Base-by-base conservation (phyloP, 2,113 vertebrate species). In the Centropus bengalensis region DNA sequence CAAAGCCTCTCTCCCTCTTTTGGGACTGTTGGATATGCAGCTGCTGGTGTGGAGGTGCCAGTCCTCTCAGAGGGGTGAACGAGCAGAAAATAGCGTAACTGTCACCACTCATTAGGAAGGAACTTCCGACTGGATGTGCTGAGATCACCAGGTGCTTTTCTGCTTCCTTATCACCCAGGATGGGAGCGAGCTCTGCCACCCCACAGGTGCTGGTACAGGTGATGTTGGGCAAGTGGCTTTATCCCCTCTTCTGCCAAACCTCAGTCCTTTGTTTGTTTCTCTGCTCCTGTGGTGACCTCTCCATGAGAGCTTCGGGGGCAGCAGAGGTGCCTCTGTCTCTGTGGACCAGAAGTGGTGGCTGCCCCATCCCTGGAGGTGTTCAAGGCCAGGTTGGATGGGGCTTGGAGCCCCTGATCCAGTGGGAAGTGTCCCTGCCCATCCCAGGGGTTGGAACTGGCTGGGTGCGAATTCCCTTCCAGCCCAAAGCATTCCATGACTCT, bases 221-320 rank as follows among this genome's bases (percentile, higher is more conserved):
- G 66, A 20, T 6, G 1, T 5, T 5, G 45, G 51, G 36, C 45
- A 14, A 28, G 60, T 14, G 66, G 20, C 16, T 87, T 58, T 42
- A 62, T 10, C 36, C 24, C 13, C 0, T 4, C 10, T 73, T 17
- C 27, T 40, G 3, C 27, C 49, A 9, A 38, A 15, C 33, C 44
- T 56, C 44, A 33, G 22, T 52, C 32, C 51, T 44, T 60, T 51
- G 66, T 64, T 89, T 0, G 0, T 36, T 73, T 27, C 16, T 74
- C 64, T 9, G 9, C 0, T 32, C 32, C 88, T 55, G 33, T 23
- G 74, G n/a, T 59, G 28, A 47, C 11, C 14, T 36, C 21, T 54
- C 20, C 1, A 0, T 30, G 59, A 33, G 56, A 89, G 5, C 54
- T 58, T n/a, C 0, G 0, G 2, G 9, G 6, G 32, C 3, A 74